Evolutionary conservation across 1,140 invertebrate genomes (phyloP).

Genomic region (Tetramorium parvispinum): DNA sequence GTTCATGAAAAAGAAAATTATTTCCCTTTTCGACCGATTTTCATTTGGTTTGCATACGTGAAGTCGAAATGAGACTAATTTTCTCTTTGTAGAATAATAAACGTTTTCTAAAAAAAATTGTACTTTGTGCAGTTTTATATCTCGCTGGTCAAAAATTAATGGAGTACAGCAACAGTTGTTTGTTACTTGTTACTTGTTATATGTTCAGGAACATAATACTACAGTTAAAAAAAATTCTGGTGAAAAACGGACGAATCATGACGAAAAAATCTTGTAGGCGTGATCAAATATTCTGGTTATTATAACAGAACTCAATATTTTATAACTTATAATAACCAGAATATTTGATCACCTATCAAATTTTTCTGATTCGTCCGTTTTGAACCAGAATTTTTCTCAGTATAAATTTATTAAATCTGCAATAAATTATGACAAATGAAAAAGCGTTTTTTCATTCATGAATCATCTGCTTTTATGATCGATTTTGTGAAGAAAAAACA

Average conservation of each 20-base stretch:
- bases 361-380: too few relatives aligned
- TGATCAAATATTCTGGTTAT: too few relatives aligned
- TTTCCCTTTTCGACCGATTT: constrained; percentile 9
- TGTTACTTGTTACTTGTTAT: not conserved
- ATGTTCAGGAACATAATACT: not conserved
- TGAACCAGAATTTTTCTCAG: too few relatives aligned
- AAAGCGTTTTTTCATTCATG: constrained; percentile 8
- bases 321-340: too few relatives aligned
- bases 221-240: too few relatives aligned
- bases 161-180: not conserved
- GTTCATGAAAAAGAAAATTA: constrained; percentile 29
- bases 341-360: too few relatives aligned
- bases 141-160: not conserved
- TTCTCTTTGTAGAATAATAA: not conserved
- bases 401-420: not conserved
- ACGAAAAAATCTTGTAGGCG: too few relatives aligned
- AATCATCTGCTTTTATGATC: not conserved
- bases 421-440: not conserved
- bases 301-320: too few relatives aligned
- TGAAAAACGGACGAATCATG: too few relatives aligned
- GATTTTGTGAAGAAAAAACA: not conserved
- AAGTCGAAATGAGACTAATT: not conserved
- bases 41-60: not conserved
- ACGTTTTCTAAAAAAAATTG: not conserved
- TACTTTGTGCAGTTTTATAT: not conserved